Evolutionary conservation across 1,140 invertebrate genomes (phyloP).

Genomic region (Cyclargus thomasi): DNA sequence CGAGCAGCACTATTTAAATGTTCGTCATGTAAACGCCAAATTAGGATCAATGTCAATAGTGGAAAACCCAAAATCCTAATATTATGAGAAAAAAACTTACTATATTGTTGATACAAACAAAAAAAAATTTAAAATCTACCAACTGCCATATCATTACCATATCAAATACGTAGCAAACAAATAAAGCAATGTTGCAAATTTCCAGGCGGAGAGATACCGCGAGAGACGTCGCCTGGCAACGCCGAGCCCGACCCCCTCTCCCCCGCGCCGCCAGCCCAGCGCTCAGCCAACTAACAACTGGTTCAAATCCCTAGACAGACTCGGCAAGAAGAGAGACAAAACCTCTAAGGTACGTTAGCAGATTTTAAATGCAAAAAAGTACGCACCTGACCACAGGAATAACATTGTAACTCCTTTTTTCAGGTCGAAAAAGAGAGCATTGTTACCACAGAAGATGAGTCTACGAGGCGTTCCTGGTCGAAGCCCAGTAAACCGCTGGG

Average conservation of each 20-base stretch:
- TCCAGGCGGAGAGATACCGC: constrained; percentile 78
- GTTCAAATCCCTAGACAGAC: constrained; percentile 60
- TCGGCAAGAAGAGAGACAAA: constrained; percentile 56
- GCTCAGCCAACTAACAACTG: constrained; percentile 45
- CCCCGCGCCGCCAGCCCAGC: constrained; percentile 49
- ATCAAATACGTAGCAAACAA: too few species aligned
- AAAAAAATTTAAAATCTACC: too few species aligned
- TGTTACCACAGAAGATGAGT: constrained; percentile 69
- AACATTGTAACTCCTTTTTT: neutral
- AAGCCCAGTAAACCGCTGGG: constrained; percentile 59
- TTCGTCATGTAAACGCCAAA: too few species aligned
- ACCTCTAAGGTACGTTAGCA: constrained; percentile 39
- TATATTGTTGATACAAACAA: too few species aligned
- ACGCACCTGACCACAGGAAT: too few species aligned
- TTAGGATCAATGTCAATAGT: too few species aligned
- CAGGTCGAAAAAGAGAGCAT: constrained; percentile 65
- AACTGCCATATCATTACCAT: too few species aligned
- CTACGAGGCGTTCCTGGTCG: constrained; percentile 57
- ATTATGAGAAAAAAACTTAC: too few species aligned
- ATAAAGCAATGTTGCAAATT: neutral
- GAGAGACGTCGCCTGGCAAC: constrained; percentile 82
- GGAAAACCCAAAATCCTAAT: too few species aligned
- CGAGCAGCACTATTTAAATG: too few species aligned
- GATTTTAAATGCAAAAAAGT: too few species aligned
- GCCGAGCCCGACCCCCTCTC: constrained; percentile 82